These are phyloP conservation scores for Sebastes variabilis DNA, from an alignment of 2,797 vertebrate species.

Conservation along the genomic window DNA sequence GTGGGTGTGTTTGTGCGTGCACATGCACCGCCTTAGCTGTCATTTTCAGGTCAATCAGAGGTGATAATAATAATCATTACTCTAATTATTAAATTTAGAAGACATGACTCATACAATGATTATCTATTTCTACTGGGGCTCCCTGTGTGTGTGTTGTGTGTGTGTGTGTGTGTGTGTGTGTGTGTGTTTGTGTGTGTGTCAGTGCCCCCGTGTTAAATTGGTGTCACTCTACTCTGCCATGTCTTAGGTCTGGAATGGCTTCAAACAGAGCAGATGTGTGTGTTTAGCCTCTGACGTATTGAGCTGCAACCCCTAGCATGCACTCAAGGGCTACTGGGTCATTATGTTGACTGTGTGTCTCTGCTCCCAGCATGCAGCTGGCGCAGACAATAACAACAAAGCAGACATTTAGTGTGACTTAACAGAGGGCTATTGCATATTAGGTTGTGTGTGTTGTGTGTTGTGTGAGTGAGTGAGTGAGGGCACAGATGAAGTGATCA, in stretches of 20 bases:
- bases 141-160: conserved; percentile 3
- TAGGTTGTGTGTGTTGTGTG: conserved; percentile 23
- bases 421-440: conserved; percentile 45
- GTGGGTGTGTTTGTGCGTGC: neutral
- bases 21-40: conserved; percentile 16
- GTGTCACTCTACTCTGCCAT: conserved; percentile 29
- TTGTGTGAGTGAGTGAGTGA: conserved; percentile 35
- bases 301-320: conserved; percentile 29
- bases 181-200: neutral
- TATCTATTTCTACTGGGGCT: conserved; percentile 38
- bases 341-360: conserved; percentile 56
- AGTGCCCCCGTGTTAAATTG: conserved; percentile 39
- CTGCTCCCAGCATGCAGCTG: conserved; percentile 70
- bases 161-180: conserved; percentile 1
- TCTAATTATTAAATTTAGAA: conserved; percentile 69
- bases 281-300: conserved; percentile 59
- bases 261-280: conserved; percentile 55
- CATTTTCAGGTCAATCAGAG: conserved; percentile 69
- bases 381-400: conserved; percentile 67
- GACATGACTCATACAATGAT: conserved; percentile 54
- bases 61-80: conserved; percentile 69
- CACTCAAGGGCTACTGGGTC: conserved; percentile 59
- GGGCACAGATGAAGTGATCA: conserved; percentile 80
- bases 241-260: conserved; percentile 20
- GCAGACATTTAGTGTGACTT: conserved; percentile 69